Base-by-base conservation (phyloP, 1,140 invertebrate genomes). In the Teleogryllus occipitalis region DNA sequence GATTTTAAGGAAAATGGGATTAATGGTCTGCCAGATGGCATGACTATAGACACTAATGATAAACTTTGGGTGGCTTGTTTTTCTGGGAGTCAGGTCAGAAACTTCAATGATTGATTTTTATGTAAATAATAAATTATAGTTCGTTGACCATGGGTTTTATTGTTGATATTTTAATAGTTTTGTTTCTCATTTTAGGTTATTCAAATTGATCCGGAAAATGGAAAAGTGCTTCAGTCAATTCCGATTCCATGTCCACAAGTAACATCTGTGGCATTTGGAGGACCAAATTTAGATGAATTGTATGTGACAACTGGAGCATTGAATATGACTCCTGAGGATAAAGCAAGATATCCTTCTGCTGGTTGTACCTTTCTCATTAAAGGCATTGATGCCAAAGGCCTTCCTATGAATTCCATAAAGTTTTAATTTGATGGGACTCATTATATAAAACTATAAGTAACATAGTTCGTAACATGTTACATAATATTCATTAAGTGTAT, bases 251-350 rank as follows among this genome's bases (percentile, higher is more conserved):
- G 84, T 10, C 82, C 80, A 27, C 83, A 84, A 79, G 85, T 85
- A 8, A 89, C 88, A 10, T 88, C 87, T 0, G 85, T 85, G 47
- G 87, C 86, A 77, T 89, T 87, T 82, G 88, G 88, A 22, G 88
- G 88, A 8, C 83, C 83, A n/a, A 84, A 88, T 80, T 83, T 88
- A 74, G 83, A 84, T 47, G 77, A 82, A 27, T 78, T 83, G 46
- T 85, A 83, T 77, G 83, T 84, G 8, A 85, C 84, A 7, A 82
- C 80, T 7, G 83, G 81, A 49, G 65, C 47, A 12, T 5, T 73
- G 14, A 18, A 22, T n/a, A 47, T 79, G 54, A 75, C 18, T n/a
- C n/a, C 75, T 48, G 74, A 49, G 8, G 72, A 75, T 4, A 15
- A 76, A 47, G 21, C 47, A 76, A 48, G 47, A 27, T 79, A 79